phyloP scores from a whole-genome alignment of 2,113 vertebrate species.

The Asarcornis scutulata region DNA sequence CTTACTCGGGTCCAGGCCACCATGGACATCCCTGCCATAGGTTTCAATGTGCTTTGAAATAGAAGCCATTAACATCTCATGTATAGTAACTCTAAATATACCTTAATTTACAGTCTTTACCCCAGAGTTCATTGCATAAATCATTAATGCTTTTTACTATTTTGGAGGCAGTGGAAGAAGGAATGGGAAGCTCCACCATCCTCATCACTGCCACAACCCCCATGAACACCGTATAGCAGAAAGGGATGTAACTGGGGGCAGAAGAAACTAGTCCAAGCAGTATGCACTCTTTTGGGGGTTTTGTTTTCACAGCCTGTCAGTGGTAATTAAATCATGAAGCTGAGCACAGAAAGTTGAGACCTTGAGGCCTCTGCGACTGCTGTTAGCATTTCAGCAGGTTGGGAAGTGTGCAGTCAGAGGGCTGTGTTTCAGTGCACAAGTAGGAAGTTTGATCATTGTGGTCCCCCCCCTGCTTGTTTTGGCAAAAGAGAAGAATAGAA shows the following conservation, averaged over 20 bases:
- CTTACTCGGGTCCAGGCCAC: slow-evolving; percentile 12
- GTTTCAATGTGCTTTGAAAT: slow-evolving; percentile 69
- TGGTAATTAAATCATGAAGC: background rate
- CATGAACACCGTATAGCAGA: background rate
- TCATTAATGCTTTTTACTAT: background rate
- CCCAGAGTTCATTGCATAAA: background rate
- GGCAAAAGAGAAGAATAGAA: background rate
- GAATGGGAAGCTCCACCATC: background rate
- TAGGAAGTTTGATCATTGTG: background rate
- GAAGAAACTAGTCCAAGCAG: background rate
- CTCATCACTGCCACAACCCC: accelerated
- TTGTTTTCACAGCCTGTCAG: background rate
- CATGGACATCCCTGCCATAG: background rate
- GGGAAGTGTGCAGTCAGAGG: background rate
- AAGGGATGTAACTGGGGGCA: background rate
- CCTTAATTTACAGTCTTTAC: slow-evolving; percentile 23
- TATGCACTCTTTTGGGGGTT: background rate
- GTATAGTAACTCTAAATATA: slow-evolving; percentile 47
- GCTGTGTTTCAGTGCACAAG: background rate
- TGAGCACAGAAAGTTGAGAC: background rate
- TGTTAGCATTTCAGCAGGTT: slow-evolving; percentile 3
- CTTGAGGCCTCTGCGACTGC: background rate
- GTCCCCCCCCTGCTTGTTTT: background rate
- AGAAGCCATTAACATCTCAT: slow-evolving; percentile 52
- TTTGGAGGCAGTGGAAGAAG: background rate